Evolutionary conservation across 2,888 invertebrate genomes (phyloP).

Genomic region (Noctuana brunneofusca): DNA sequence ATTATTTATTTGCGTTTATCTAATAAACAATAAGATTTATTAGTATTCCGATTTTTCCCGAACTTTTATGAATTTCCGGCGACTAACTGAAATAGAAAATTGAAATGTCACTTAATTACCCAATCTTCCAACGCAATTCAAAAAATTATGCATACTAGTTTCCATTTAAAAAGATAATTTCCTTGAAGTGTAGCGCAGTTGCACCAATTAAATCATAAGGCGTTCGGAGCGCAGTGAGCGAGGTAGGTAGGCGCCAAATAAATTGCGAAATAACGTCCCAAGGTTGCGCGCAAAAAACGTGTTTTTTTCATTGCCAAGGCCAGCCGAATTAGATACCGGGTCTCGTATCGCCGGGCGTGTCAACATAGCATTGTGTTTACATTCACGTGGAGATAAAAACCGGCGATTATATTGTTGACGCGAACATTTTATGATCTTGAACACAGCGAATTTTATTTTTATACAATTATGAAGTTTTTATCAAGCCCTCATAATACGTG

Average conservation of each 20-base stretch:
- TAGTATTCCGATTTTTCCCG: no score
- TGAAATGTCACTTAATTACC: no score
- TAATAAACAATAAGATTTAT: no score
- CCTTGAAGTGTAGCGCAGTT: no score
- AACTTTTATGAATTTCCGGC: no score
- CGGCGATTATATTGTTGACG: slow-evolving; percentile 48
- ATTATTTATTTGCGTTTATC: no score
- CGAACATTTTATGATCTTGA: slow-evolving; percentile 38
- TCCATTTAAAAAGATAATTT: not conserved
- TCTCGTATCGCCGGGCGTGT: slow-evolving; percentile 70
- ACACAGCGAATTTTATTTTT: slow-evolving; percentile 34
- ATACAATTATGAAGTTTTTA: slow-evolving; percentile 30
- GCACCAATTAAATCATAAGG: slow-evolving; percentile 1
- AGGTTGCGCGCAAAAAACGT: slow-evolving; percentile 64
- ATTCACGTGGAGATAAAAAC: slow-evolving; percentile 61
- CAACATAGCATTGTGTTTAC: slow-evolving; percentile 73
- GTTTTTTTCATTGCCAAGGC: slow-evolving; percentile 81
- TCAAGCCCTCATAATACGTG: slow-evolving; percentile 1
- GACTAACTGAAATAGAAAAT: no score
- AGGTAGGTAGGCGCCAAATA: slow-evolving; percentile 46
- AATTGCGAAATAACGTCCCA: slow-evolving; percentile 59
- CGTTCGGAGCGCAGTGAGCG: slow-evolving; percentile 24
- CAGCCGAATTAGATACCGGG: slow-evolving; percentile 75
- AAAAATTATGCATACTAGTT: not conserved
- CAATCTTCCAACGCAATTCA: no score